phyloP scores from a whole-genome alignment of 1,140 invertebrate genomes.

The Streblospio benedicti region DNA sequence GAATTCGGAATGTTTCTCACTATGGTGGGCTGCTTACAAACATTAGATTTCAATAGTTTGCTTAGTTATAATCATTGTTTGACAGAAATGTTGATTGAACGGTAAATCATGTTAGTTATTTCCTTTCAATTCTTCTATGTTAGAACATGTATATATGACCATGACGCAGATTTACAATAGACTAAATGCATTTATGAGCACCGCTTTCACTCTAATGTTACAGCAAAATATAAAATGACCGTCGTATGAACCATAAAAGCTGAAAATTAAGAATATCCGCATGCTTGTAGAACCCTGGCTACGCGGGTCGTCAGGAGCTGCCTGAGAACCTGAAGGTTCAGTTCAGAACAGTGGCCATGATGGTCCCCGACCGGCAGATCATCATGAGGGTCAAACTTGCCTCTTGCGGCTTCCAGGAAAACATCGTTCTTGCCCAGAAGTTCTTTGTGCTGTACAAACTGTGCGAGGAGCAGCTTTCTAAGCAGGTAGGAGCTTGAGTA shows the following conservation, averaged over 20 bases:
- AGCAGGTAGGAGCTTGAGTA: too few species aligned
- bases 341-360: slow-evolving; percentile 95
- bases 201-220: too few species aligned
- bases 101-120: too few species aligned
- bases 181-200: too few species aligned
- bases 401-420: slow-evolving; percentile 90
- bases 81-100: too few species aligned
- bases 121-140: too few species aligned
- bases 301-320: slow-evolving; percentile 90
- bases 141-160: background rate
- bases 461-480: slow-evolving; percentile 93
- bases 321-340: slow-evolving; percentile 97
- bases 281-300: slow-evolving; percentile 68
- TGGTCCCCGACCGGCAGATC: slow-evolving; percentile 95
- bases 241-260: too few species aligned
- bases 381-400: slow-evolving; percentile 94
- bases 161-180: too few species aligned
- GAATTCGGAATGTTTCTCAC: slow-evolving; percentile 96
- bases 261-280: background rate
- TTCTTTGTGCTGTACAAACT: slow-evolving; percentile 94
- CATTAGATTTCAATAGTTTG: too few species aligned
- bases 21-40: slow-evolving; percentile 60
- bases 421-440: slow-evolving; percentile 86
- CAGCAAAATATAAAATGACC: too few species aligned
- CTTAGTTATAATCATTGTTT: too few species aligned